A percentile compares a stretch with the other conserved stretches of the same genome.
Conservation (phyloP, 2,113 vertebrate genomes). For the Marmota flaviventris region DNA sequence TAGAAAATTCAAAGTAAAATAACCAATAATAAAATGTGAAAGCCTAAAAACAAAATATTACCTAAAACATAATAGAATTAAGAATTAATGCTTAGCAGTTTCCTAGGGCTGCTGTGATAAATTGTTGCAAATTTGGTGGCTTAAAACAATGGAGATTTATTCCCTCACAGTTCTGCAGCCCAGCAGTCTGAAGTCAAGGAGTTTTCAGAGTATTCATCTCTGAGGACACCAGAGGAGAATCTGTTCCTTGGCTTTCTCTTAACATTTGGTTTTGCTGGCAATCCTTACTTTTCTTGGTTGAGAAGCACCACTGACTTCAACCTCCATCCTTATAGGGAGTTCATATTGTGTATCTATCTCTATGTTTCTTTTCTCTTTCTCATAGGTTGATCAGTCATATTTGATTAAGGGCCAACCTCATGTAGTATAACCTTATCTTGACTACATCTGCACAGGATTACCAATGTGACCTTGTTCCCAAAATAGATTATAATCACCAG, state of each 20-base stretch:
- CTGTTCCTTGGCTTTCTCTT: not conserved
- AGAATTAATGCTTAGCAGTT: not conserved
- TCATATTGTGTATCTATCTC: not conserved
- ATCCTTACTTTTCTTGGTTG: not conserved
- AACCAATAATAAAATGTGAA: not conserved
- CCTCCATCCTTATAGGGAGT: not conserved
- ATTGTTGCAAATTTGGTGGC: not conserved
- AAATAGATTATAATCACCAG: not conserved
- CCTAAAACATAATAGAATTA: not conserved
- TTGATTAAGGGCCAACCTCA: not conserved
- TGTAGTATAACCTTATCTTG: not conserved
- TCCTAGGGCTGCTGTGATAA: not conserved
- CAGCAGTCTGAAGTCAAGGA: not conserved
- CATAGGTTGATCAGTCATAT: not conserved
- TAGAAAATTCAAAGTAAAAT: not conserved
- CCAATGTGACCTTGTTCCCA: not conserved
- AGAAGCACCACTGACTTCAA: not conserved
- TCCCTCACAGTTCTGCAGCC: not conserved
- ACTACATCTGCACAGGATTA: not conserved
- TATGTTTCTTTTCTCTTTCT: not conserved
- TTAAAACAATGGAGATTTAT: not conserved
- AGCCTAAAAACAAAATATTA: conserved; percentile 12
- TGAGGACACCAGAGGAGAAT: not conserved
- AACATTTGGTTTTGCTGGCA: not conserved
- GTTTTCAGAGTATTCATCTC: not conserved